Percentiles rank a stretch among this genome's conserved stretches.
Conservation (phyloP, 2,113 vertebrate species). For the Thymallus thymallus region DNA sequence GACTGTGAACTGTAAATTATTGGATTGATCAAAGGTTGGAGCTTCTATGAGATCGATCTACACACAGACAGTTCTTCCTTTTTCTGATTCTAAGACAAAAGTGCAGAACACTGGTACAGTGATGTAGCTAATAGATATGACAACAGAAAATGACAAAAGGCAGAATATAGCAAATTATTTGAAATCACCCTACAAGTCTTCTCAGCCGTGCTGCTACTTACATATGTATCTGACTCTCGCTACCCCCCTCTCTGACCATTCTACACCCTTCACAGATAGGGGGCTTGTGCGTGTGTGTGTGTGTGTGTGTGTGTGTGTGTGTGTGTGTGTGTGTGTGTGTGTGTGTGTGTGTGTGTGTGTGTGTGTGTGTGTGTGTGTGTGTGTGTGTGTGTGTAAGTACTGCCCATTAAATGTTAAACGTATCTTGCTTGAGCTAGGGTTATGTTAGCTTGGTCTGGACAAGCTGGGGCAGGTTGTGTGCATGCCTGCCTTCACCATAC, state of each 20-base stretch:
- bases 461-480: slow-evolving; percentile 39
- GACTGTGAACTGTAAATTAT: slow-evolving; percentile 41
- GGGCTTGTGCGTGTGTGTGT: too few species aligned
- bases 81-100: too few species aligned
- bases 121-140: too few species aligned
- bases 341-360: slow-evolving; percentile 7
- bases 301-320: slow-evolving; percentile 63
- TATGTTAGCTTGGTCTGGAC: slow-evolving; percentile 22
- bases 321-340: slow-evolving; percentile 1
- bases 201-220: neutral
- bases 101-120: too few species aligned
- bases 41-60: neutral
- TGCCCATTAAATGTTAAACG: neutral
- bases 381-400: neutral
- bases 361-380: neutral
- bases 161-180: too few species aligned
- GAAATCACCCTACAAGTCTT: too few species aligned
- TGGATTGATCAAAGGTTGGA: slow-evolving; percentile 25
- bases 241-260: too few species aligned
- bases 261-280: neutral
- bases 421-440: neutral
- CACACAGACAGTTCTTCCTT: too few species aligned
- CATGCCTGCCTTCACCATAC: slow-evolving; percentile 14
- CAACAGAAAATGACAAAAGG: too few species aligned
- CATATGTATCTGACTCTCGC: neutral